Evolutionary conservation across 2,113 vertebrate species (phyloP), one percentile per base, ranked within the genome.

Genomic region (Lophura nycthemera): DNA sequence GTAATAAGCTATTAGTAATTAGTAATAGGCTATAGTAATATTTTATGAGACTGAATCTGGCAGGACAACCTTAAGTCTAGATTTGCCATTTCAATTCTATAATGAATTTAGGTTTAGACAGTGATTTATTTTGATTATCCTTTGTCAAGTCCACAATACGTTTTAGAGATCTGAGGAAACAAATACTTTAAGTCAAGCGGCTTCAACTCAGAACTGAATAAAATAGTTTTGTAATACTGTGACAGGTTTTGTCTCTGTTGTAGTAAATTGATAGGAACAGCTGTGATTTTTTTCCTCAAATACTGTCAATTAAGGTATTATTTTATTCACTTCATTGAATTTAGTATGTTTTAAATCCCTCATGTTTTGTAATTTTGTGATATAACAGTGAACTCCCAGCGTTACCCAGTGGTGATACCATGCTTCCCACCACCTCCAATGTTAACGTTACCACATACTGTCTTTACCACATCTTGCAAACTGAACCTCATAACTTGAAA

Each of bases 121-220:
- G 25, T 48, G 70, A 79, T 88, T 86, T 84, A 91, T 79, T 93
- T 90, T 0, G 0, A 73, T 47, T 74, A 81, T 70, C 22, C 48
- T 67, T 91, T 85, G 38, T 86, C 34, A 91, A 85, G 56, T 57
- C 64, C 14, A 73, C 47, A n/a, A 34, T 5, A 7, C 34, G 27
- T 78, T 88, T 81, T 81, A 84, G 27, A 72, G 65, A 90, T 86
- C 38, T 63, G 34, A 67, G 42, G 42, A 92, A 91, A 86, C 19
- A 81, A 38, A 34, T 71, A 38, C 19, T 71, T 71, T 71, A 20
- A 89, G 15, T 16, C 52, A 90, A 59, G 70, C 32, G 78, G 36
- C 15, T 79, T 29, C 13, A 73, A 50, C 9, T 32, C 70, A 73
- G 30, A 54, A 81, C 2, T 34, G 30, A 70, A 80, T 30, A 32